A percentile compares a stretch with the other conserved stretches of the same genome.
These are phyloP conservation scores for Zele albiditarsus DNA, from an alignment of 2,888 invertebrate species.

Conservation along the genomic window DNA sequence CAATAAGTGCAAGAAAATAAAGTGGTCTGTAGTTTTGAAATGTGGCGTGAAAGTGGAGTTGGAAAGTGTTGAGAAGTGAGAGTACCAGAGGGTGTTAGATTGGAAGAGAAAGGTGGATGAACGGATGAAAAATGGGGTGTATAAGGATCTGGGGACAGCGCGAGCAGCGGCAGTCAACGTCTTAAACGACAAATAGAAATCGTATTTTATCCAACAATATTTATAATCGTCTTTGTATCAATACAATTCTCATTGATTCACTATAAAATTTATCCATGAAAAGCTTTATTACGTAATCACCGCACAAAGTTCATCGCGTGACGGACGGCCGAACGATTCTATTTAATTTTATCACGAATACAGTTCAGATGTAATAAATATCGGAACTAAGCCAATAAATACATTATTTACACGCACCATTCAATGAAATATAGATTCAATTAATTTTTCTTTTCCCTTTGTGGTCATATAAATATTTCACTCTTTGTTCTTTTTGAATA, in stretches of 20 bases:
- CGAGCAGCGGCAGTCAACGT: constrained; percentile 74
- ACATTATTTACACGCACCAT: constrained; percentile 1
- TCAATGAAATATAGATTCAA: background rate
- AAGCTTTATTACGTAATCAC: background rate
- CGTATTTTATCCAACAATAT: constrained; percentile 36
- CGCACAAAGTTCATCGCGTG: constrained; percentile 40
- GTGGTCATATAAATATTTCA: background rate
- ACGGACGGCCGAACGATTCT: constrained; percentile 42
- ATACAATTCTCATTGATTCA: background rate
- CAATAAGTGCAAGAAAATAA: constrained; percentile 23
- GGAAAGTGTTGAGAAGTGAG: constrained; percentile 4
- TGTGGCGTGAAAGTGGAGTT: constrained; percentile 6
- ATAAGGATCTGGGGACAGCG: constrained; percentile 70
- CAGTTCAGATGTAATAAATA: background rate
- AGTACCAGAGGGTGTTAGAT: constrained; percentile 3
- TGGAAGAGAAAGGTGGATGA: constrained; percentile 36
- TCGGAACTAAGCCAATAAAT: background rate
- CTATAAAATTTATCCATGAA: background rate
- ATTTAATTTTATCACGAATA: constrained; percentile 18
- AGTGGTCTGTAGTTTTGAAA: constrained; percentile 16
- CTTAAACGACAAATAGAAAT: constrained; percentile 58
- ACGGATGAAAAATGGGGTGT: constrained; percentile 39
- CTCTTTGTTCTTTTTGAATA: background rate
- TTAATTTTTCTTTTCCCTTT: background rate
- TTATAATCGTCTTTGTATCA: constrained; percentile 1